Percentiles rank a stretch among this genome's conserved stretches.
These are phyloP conservation scores for Tiliacea aurago DNA, from an alignment of 2,888 invertebrate genomes.

Conservation along the genomic window DNA sequence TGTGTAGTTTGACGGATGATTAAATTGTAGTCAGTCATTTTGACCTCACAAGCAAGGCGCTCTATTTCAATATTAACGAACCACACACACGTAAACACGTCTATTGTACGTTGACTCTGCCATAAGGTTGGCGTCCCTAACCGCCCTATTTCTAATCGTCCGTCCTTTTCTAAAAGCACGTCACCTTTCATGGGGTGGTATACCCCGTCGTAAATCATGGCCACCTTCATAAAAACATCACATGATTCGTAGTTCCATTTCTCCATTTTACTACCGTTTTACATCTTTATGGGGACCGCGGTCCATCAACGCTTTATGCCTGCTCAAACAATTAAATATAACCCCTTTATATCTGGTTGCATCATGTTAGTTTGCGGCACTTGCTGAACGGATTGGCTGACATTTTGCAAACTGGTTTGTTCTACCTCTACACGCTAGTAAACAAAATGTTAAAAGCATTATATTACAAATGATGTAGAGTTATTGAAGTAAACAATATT, in stretches of 20 bases:
- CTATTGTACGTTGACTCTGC: conserved; percentile 54
- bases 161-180: conserved; percentile 67
- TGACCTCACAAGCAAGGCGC: conserved; percentile 41
- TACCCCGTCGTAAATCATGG: conserved; percentile 71
- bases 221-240: conserved; percentile 73
- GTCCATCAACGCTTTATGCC: conserved; percentile 58
- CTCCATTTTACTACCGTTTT: conserved; percentile 68
- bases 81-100: conserved; percentile 45
- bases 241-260: conserved; percentile 70
- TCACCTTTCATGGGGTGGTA: conserved; percentile 66
- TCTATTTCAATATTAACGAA: conserved; percentile 63
- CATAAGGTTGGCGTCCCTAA: conserved; percentile 61
- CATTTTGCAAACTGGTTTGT: conserved; percentile 80
- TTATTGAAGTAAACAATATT: conserved; percentile 58
- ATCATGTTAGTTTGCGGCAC: conserved; percentile 73
- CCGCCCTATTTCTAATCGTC: conserved; percentile 66
- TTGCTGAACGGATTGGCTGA: conserved; percentile 70
- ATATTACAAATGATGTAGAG: conserved; percentile 52
- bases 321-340: conserved; percentile 66
- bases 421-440: conserved; percentile 64
- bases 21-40: conserved; percentile 31
- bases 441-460: conserved; percentile 63
- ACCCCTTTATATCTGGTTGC: conserved; percentile 65
- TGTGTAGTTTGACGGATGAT: conserved; percentile 36
- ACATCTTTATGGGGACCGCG: conserved; percentile 59